Evolutionary conservation across 37 sponge, comb jelly and placozoan species (phyloP).

Genomic region (Cliona cf. orientalis): DNA sequence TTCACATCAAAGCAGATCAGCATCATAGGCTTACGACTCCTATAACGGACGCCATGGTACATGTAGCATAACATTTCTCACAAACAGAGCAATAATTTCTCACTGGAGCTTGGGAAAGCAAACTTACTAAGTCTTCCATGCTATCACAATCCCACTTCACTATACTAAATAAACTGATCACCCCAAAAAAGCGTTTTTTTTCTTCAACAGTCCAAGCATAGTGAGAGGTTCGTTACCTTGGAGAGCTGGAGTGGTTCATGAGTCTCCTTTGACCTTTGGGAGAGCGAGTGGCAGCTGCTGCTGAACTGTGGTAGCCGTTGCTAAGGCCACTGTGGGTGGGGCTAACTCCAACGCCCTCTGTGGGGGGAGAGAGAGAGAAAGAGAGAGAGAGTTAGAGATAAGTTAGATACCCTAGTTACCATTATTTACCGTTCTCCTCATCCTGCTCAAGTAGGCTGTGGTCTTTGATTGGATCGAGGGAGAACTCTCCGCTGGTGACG

Average conservation of each 20-base stretch:
- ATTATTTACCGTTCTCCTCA: slow-evolving; percentile 21
- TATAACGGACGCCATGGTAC: too few species aligned
- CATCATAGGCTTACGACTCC: too few species aligned
- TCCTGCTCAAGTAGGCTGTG: slow-evolving; percentile 20
- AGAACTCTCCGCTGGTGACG: slow-evolving; percentile 6
- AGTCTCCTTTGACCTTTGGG: slow-evolving; percentile 3
- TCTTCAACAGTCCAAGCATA: too few species aligned
- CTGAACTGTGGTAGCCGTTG: slow-evolving; percentile 22
- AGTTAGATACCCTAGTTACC: not conserved
- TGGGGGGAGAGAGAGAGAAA: not conserved
- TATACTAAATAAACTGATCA: too few species aligned
- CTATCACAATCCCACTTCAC: too few species aligned
- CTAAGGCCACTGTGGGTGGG: not conserved
- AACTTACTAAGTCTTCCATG: too few species aligned
- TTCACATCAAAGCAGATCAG: too few species aligned
- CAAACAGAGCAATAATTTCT: too few species aligned
- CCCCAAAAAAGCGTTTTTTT: too few species aligned
- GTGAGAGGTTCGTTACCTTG: not conserved
- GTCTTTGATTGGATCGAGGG: not conserved
- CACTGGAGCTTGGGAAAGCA: too few species aligned
- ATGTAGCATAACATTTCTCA: too few species aligned
- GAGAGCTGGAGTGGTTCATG: not conserved
- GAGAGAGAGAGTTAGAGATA: not conserved
- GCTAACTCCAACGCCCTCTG: not conserved
- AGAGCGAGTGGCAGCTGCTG: not conserved